These are phyloP conservation scores for Ochotona princeps DNA, from an alignment of 2,113 vertebrate species.

Conservation along the genomic window DNA sequence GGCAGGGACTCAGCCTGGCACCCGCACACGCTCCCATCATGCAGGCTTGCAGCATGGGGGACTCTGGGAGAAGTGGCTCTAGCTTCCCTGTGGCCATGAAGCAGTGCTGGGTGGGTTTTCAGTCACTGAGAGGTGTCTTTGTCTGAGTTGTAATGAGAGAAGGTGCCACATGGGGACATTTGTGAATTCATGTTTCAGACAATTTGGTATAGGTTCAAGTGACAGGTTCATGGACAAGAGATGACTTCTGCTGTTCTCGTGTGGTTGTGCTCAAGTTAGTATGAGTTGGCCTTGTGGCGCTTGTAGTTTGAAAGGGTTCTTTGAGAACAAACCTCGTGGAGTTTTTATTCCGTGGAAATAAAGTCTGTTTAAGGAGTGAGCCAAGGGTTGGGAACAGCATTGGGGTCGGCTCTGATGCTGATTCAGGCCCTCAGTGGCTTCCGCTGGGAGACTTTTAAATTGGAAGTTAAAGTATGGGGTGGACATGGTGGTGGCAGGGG, in stretches of 20 bases:
- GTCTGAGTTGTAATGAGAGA: accelerated
- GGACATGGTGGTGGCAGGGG: no score
- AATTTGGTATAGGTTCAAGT: background rate
- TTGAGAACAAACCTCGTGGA: background rate
- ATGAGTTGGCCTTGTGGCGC: background rate
- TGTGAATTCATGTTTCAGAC: background rate
- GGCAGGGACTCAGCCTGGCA: background rate
- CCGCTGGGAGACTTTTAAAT: no score
- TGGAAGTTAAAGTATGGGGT: no score
- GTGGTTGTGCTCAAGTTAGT: background rate
- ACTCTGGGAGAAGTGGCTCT: accelerated
- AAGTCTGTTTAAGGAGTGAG: background rate
- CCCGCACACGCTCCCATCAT: background rate
- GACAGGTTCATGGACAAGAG: background rate
- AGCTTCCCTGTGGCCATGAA: background rate
- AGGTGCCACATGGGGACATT: no score
- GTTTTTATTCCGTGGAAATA: background rate
- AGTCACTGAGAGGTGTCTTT: background rate
- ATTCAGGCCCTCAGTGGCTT: background rate
- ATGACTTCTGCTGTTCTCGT: background rate
- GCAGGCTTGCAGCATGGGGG: background rate
- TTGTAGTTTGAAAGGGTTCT: background rate
- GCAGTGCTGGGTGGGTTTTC: background rate
- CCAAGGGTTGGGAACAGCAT: no score
- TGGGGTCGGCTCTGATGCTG: no score